Base-by-base conservation (phyloP, 2,888 invertebrate species). In the Pammene fasciana region DNA sequence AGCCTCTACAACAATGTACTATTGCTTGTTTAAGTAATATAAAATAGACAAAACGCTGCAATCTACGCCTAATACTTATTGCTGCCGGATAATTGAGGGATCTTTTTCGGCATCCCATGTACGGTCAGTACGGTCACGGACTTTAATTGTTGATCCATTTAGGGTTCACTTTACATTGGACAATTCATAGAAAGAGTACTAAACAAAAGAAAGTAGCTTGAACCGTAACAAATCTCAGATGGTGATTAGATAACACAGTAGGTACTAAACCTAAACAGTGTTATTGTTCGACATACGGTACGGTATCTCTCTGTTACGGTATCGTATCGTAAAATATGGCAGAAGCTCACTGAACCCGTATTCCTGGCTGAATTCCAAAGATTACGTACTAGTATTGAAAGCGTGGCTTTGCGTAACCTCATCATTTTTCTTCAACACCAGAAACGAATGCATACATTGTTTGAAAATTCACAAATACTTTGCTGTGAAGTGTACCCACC, bases 311-410 rank as follows among this genome's bases (percentile, higher is more conserved):
- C 73, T 67, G 74, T 76, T 74, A 77, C 74, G 66, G 64, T 68
- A 72, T 62, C 71, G 70, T 74, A 76, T 76, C 76, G 74, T 76
- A 76, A 79, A 79, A 79, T 79, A 78, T 77, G 74, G 73, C 70
- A 56, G 56, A 71, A 72, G 76, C 74, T 70, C 76, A 76, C 61
- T 76, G 76, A 78, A 74, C 75, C 73, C 67, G 65, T 67, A 48
- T 41, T 56, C 18, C 64, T 77, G 79, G 78, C 77, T 8, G 34
- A n/a, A 14, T 67, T 75, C 78, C 79, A 80, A 71, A 70, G 61
- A 67, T 68, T 52, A 57, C 68, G 68, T 66, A 26, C 67, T 46
- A 64, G 68, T 59, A 45, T 54, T 68, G 64, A 57, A 38, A 65
- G 14, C 65, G 50, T 50, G 68, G 65, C n/a, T 68, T 65, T 68